Conservation (phyloP, 2,888 invertebrate genomes). For the Invenusta paracnida region DNA sequence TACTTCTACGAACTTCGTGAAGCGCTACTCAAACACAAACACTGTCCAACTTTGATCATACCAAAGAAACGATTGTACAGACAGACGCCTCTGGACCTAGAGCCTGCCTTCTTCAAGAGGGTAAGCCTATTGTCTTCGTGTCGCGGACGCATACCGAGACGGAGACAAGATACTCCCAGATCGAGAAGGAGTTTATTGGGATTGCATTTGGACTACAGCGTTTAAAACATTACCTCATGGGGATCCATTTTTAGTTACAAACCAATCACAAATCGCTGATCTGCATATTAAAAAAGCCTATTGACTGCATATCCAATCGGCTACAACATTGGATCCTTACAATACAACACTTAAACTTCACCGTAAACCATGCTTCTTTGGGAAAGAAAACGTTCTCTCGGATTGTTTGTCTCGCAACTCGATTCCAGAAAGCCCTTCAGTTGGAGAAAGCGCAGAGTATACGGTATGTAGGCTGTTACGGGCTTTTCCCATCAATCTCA, state of each 20-base stretch:
- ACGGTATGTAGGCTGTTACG: neutral
- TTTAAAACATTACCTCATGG: neutral
- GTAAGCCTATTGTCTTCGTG: neutral
- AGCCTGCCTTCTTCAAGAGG: neutral
- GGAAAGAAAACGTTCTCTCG: neutral
- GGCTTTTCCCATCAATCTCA: neutral
- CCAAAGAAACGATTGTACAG: neutral
- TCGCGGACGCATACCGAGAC: neutral
- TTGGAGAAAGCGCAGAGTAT: neutral
- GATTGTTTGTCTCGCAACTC: neutral
- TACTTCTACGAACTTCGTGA: neutral
- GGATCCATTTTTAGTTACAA: neutral
- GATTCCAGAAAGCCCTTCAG: neutral
- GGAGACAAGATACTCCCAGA: neutral
- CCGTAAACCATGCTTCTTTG: neutral
- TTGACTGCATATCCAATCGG: slow-evolving; percentile 31
- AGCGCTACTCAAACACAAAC: neutral
- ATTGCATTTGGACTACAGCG: neutral
- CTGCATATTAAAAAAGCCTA: slow-evolving; percentile 43
- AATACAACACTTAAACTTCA: slow-evolving; percentile 43
- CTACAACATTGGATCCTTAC: slow-evolving; percentile 45
- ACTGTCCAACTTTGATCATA: neutral
- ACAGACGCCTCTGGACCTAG: neutral
- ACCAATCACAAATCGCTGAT: slow-evolving; percentile 45
- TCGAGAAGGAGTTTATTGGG: neutral